Evolutionary conservation across 2,888 invertebrate species (phyloP).

Genomic region (Caprella mutica): DNA sequence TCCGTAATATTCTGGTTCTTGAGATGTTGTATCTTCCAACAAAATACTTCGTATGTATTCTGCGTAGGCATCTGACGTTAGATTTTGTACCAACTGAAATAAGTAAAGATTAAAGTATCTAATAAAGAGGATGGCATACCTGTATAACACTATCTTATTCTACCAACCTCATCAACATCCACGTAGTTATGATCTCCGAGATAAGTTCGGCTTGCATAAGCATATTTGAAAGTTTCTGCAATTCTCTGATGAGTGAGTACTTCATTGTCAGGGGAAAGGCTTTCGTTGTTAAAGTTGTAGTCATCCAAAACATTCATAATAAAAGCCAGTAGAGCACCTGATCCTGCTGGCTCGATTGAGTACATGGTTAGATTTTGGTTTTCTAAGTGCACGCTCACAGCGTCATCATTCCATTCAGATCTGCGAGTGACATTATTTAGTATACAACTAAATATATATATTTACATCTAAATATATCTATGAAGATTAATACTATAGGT

Average conservation of each 20-base stretch:
- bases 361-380: too few species aligned
- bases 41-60: conserved; percentile 50
- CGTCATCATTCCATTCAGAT: too few species aligned
- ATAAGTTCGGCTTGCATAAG: conserved; percentile 68
- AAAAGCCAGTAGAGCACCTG: conserved; percentile 66
- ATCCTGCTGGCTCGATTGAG: too few species aligned
- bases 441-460: too few species aligned
- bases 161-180: conserved; percentile 58
- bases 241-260: conserved; percentile 62
- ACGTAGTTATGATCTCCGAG: conserved; percentile 69
- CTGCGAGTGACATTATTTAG: too few species aligned
- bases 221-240: conserved; percentile 81
- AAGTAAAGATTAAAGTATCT: too few species aligned
- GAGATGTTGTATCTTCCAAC: conserved; percentile 53
- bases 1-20: conserved; percentile 52
- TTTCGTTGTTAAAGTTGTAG: conserved; percentile 6
- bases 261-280: conserved; percentile 32
- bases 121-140: too few species aligned
- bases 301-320: conserved; percentile 61
- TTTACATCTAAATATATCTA: too few species aligned
- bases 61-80: conserved; percentile 55
- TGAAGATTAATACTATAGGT: too few species aligned
- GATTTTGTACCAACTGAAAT: conserved; percentile 52
- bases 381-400: too few species aligned
- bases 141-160: too few species aligned